A percentile compares a stretch with the other conserved stretches of the same genome.
Evolutionary conservation across 1,140 invertebrate species (phyloP).

Genomic region (Leptopilina clavipes): DNA sequence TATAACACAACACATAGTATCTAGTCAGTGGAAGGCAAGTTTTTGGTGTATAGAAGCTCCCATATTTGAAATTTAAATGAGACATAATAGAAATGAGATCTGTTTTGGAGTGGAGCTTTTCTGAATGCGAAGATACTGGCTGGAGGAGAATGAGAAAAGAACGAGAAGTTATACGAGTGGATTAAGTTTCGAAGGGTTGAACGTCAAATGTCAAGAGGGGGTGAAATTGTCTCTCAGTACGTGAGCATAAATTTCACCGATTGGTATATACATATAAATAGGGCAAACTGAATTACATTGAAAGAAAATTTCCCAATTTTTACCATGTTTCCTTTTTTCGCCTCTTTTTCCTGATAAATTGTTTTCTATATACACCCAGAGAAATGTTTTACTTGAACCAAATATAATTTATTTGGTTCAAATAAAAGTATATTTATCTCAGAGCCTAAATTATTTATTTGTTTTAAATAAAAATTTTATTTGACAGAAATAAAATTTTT

Average conservation of each 20-base stretch:
- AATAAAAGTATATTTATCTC: too few species aligned
- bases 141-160: not conserved
- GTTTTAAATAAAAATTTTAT: too few species aligned
- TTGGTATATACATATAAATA: not conserved
- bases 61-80: not conserved
- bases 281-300: not conserved
- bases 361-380: too few species aligned
- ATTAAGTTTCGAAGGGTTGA: constrained; percentile 11
- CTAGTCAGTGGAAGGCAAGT: not conserved
- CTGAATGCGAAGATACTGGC: not conserved
- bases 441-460: too few species aligned
- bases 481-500: too few species aligned
- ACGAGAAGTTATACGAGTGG: constrained; percentile 4
- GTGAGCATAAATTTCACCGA: constrained; percentile 18
- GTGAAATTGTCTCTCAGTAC: not conserved
- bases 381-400: too few species aligned
- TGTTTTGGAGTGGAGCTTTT: not conserved
- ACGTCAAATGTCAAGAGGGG: not conserved
- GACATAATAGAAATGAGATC: not conserved
- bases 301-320: too few species aligned
- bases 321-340: too few species aligned
- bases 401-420: too few species aligned
- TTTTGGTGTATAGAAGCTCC: not conserved
- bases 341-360: too few species aligned
- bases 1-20: not conserved